Percentiles rank a stretch among this genome's conserved stretches.
Evolutionary conservation across 92 coral and sea anemone genomes (phyloP).

Genomic region (Siderastrea siderea): DNA sequence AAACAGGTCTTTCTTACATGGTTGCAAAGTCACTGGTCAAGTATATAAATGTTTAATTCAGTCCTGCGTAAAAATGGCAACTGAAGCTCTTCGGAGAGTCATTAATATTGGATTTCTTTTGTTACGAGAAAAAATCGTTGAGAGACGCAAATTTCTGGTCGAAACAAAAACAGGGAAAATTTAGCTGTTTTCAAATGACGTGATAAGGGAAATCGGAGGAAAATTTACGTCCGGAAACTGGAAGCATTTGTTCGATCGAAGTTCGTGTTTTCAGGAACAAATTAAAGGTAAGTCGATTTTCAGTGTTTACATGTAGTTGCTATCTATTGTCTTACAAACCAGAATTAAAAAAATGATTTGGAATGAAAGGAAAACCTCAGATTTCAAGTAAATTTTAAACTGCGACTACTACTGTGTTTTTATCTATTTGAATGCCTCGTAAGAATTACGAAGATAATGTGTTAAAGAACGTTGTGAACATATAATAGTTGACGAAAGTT

Average conservation of each 20-base stretch:
- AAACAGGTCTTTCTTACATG: constrained; percentile 74
- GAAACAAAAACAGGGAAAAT: neutral
- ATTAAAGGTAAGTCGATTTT: constrained; percentile 35
- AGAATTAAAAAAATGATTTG: neutral
- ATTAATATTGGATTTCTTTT: constrained; percentile 65
- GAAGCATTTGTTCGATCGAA: constrained; percentile 2
- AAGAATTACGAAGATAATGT: neutral
- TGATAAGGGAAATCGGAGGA: constrained; percentile 16
- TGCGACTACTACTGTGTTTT: neutral
- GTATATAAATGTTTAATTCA: constrained; percentile 66
- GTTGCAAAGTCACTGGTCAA: constrained; percentile 60
- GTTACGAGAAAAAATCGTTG: constrained; percentile 14
- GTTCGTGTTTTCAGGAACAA: neutral
- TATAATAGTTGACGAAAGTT: constrained; percentile 11
- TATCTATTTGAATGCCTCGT: neutral
- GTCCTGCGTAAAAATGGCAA: constrained; percentile 49
- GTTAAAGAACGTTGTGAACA: neutral
- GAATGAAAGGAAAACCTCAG: neutral
- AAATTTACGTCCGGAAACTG: constrained; percentile 1
- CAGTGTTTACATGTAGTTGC: constrained; percentile 10
- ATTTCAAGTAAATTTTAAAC: neutral
- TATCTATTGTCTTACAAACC: constrained; percentile 1
- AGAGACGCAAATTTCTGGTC: constrained; percentile 4
- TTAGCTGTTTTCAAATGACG: constrained; percentile 57
- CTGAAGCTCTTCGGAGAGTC: neutral